Evolutionary conservation across 1,140 invertebrate genomes (phyloP).

Genomic region (Drosophila sp.): DNA sequence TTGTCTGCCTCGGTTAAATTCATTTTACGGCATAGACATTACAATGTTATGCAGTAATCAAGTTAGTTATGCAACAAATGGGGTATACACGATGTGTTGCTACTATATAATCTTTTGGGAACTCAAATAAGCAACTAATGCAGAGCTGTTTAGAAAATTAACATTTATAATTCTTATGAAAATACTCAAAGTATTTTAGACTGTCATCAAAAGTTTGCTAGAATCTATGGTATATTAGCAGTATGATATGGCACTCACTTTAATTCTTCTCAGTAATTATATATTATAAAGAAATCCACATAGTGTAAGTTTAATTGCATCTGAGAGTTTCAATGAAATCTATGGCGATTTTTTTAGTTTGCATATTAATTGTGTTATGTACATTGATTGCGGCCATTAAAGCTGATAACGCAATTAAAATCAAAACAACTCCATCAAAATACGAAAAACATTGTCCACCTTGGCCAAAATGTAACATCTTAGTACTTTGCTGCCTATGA

Average conservation of each 20-base stretch:
- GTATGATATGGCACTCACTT: too few relatives aligned
- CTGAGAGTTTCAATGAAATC: neutral
- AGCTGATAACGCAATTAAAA: neutral
- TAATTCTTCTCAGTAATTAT: too few relatives aligned
- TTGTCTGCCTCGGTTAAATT: neutral
- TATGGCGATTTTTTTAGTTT: neutral
- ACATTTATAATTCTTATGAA: too few relatives aligned
- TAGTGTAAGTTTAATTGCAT: neutral
- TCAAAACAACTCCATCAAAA: neutral
- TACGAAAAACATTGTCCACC: conserved; percentile 28
- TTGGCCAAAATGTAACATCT: conserved; percentile 12
- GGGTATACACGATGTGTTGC: neutral
- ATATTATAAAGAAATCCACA: too few relatives aligned
- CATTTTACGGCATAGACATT: neutral
- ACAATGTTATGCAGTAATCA: conserved; percentile 2
- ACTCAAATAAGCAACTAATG: too few relatives aligned
- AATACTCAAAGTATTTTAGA: too few relatives aligned
- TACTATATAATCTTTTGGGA: neutral
- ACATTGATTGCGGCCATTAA: neutral
- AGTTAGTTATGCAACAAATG: neutral
- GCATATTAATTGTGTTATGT: neutral
- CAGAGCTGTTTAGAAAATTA: too few relatives aligned
- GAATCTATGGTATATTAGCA: too few relatives aligned
- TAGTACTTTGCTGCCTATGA: conserved; percentile 17
- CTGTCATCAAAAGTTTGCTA: too few relatives aligned